A percentile compares a stretch with the other conserved stretches of the same genome.
phyloP scores from a whole-genome alignment of 2,888 invertebrate species.

The Folsomia candida region DNA sequence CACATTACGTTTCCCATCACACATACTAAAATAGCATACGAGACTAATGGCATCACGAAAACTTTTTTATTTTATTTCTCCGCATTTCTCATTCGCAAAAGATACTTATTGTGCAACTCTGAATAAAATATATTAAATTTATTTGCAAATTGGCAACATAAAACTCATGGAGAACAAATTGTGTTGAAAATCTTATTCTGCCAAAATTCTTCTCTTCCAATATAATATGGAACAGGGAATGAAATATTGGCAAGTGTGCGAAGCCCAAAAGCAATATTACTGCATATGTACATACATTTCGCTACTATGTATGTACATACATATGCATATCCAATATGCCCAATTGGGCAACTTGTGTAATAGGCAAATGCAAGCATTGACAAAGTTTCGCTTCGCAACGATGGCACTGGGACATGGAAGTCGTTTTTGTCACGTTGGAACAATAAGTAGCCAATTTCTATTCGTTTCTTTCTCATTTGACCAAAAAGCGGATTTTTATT shows the following conservation, averaged over 20 bases:
- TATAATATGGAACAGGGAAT: not conserved
- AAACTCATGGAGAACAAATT: slow-evolving; percentile 7
- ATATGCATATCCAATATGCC: too few relatives aligned
- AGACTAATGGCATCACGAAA: not conserved
- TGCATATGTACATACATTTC: too few relatives aligned
- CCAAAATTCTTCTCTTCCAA: not conserved
- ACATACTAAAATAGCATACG: not conserved
- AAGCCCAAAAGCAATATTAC: not conserved
- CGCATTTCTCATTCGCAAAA: not conserved
- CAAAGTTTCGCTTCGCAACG: not conserved
- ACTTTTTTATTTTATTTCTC: not conserved
- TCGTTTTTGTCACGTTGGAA: slow-evolving; percentile 16
- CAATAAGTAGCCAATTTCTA: slow-evolving; percentile 23
- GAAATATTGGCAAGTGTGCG: not conserved
- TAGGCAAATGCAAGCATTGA: not conserved
- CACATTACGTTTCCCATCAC: not conserved
- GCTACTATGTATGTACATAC: too few relatives aligned
- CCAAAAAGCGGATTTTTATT: slow-evolving; percentile 18
- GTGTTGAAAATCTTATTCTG: slow-evolving; percentile 1
- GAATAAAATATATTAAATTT: slow-evolving; percentile 8
- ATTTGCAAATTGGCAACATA: slow-evolving; percentile 16
- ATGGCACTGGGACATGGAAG: not conserved
- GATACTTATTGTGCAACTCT: not conserved
- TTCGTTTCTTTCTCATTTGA: slow-evolving; percentile 15
- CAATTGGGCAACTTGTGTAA: not conserved